phyloP scores from a whole-genome alignment of 2,888 invertebrate species.

The Patella depressa region DNA sequence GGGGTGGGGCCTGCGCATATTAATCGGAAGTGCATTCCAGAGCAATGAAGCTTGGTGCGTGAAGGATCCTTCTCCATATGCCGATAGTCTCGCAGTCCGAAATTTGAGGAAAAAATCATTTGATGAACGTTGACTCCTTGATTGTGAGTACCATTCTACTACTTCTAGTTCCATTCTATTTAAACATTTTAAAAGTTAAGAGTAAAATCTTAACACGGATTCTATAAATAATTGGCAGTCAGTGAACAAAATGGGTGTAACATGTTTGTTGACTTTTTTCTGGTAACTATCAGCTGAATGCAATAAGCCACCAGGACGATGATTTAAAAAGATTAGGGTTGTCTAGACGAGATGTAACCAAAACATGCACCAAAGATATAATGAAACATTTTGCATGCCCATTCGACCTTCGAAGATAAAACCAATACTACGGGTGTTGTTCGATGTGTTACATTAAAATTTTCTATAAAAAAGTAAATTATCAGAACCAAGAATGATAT shows the following conservation, averaged over 20 bases:
- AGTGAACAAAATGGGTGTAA: neutral
- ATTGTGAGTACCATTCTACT: too few relatives aligned
- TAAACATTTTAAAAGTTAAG: neutral
- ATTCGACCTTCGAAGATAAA: too few relatives aligned
- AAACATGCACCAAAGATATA: too few relatives aligned
- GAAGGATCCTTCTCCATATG: neutral
- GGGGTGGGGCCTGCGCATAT: neutral
- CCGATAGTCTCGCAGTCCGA: neutral
- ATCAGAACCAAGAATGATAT: neutral
- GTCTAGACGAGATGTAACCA: too few relatives aligned
- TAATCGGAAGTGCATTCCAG: neutral
- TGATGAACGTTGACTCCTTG: neutral
- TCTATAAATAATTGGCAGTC: neutral
- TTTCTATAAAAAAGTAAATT: neutral
- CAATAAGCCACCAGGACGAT: too few relatives aligned
- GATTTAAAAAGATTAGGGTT: too few relatives aligned
- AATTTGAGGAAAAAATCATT: neutral
- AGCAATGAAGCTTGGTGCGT: neutral
- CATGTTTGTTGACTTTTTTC: too few relatives aligned
- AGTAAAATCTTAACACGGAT: neutral
- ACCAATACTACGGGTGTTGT: too few relatives aligned
- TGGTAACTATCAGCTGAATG: too few relatives aligned
- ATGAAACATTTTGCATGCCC: too few relatives aligned
- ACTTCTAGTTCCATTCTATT: neutral
- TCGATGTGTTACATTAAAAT: too few relatives aligned